Evolutionary conservation across 2,113 vertebrate species (phyloP).

Genomic region (Oncorhynchus masou): DNA sequence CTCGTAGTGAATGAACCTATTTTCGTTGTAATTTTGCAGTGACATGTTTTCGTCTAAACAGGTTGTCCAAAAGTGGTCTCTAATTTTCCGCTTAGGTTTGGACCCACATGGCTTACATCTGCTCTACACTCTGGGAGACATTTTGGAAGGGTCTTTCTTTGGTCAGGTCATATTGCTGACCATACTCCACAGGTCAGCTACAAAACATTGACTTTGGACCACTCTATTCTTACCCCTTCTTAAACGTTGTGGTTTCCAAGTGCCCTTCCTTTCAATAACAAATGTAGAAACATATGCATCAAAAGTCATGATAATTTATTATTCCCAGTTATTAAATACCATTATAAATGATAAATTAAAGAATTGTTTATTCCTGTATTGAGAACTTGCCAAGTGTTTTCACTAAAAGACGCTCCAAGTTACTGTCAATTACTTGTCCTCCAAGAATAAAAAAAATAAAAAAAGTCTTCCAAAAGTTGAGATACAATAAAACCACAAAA

Average conservation of each 20-base stretch:
- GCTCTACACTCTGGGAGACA: not conserved
- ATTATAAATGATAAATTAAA: too few species aligned
- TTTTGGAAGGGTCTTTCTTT: too few species aligned
- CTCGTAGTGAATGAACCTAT: not conserved
- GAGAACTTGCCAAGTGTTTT: too few species aligned
- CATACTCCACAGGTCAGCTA: not conserved
- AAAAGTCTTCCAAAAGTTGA: too few species aligned
- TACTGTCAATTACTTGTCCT: too few species aligned
- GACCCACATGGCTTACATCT: not conserved
- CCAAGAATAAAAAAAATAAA: too few species aligned
- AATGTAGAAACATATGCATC: not conserved
- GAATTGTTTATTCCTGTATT: too few species aligned
- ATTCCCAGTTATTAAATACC: not conserved
- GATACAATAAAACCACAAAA: too few species aligned
- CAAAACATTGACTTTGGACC: not conserved
- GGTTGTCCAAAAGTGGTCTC: not conserved
- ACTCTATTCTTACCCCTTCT: not conserved
- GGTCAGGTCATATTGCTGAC: not conserved
- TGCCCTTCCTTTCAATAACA: not conserved
- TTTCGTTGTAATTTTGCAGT: not conserved
- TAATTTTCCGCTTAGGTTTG: not conserved
- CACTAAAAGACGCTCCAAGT: too few species aligned
- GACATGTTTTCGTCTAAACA: not conserved
- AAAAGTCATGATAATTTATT: not conserved
- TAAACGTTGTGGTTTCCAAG: not conserved